Base-by-base conservation (phyloP, 1,140 invertebrate genomes). In the Bombus sibiricus region DNA sequence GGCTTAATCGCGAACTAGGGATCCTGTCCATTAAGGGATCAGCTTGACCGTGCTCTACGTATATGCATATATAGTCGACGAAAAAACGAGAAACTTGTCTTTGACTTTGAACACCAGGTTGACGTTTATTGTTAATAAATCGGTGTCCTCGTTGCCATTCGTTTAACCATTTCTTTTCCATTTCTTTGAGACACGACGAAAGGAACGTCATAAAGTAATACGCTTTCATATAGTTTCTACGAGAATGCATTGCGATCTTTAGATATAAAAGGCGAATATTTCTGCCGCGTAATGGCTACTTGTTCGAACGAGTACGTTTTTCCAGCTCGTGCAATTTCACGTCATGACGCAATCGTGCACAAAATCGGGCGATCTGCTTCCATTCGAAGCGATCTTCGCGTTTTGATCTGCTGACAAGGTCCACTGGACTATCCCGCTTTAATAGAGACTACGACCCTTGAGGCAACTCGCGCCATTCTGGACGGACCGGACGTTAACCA, bases 1-100 rank as follows among this genome's bases (percentile, higher is more conserved):
- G 76, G 79, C 87, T 91, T 91, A 92, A 93, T 91, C 73, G 88
- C 85, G 57, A 85, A 68, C 78, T 41, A 41, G 92, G 87, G 88
- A 88, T 73, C 39, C 72, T n/a, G 39, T 62, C 72, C 64, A 66
- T 81, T 76, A 47, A 86, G 62, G 59, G 84, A 89, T 89, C 83
- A 86, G 13, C 68, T 15, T 68, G 62, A 13, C 62, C 62, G 34
- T 34, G 62, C 75, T 78, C 84, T 39, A 53, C 18, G 47, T 53
- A 83, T 86, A 80, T 59, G 41, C 0, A 8, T 22, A 22, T 53
- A 22, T 2, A 18, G 53, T 3, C 41, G 8, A 28, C 18, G 39
- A 53, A 43, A 64, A 76, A 10, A 37, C 57, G 10, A 41, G 53
- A 81, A 12, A 18, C 18, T 57, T 57, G 18, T 47, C 68, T 75